Evolutionary conservation across 2,797 vertebrate genomes (phyloP), one percentile per base, ranked within the genome.

Genomic region (Hoplostethus mediterraneus): DNA sequence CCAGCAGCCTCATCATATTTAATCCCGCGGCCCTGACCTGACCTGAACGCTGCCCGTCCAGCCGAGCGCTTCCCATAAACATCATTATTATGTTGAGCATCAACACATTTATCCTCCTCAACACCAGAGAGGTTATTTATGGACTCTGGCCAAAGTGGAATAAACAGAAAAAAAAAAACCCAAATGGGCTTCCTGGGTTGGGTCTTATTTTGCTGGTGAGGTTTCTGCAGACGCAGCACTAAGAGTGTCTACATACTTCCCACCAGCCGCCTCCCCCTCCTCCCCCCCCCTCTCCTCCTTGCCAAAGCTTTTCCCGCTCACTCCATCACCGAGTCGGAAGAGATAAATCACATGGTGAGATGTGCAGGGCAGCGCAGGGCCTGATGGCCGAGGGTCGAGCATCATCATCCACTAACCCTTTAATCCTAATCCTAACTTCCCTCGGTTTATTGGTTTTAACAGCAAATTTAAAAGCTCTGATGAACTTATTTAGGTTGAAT

Each of bases 71-170:
- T 31, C 31, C 54, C 69, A 45, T 45, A 71, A 77, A 77, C 77
- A 76, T 87, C 80, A 85, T 71, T 83, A 88, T 49, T 65, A 62
- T 36, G 77, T 72, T 78, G 68, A 82, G 77, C 82, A 71, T 73
- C 58, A 66, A n/a, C 60, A 74, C 75, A 56, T 65, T 87, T 59
- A 63, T 77, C 73, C 66, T 64, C 56, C 44, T 55, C 53, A 64
- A 48, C 66, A 63, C n/a, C 30, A 17, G 25, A 72, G 54, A 30
- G 63, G 63, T 57, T 75, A 56, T 55, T 51, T 47, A 17, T 49
- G 48, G 61, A 72, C 33, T 45, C 52, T 48, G 68, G 70, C 59
- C 73, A 78, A 76, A 77, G 5, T 61, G 21, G 31, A 48, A 49
- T 45, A 59, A 13, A 57, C 4, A 7, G 2, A 17, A 6, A 13